Percentiles rank a stretch among this genome's conserved stretches.
Evolutionary conservation across 2,888 invertebrate genomes (phyloP).

Genomic region (Ophion obscuratus): DNA sequence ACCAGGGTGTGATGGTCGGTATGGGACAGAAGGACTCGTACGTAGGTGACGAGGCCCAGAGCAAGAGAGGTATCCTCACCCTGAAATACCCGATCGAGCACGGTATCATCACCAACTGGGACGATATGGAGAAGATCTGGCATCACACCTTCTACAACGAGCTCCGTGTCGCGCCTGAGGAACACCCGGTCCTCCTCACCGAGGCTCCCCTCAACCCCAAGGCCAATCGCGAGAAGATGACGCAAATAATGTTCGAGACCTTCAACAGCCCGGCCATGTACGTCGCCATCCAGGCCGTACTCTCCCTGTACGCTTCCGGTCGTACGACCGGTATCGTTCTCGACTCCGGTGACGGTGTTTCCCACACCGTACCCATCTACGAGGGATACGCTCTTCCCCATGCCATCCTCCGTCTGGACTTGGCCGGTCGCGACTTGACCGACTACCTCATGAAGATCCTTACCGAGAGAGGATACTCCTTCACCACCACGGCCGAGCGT

Average conservation of each 20-base stretch:
- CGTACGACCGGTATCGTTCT: constrained; percentile 98
- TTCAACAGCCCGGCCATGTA: constrained; percentile 97
- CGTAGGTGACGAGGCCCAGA: constrained; percentile 93
- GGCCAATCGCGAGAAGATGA: constrained; percentile 98
- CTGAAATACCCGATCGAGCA: constrained; percentile 97
- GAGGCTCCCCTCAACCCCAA: constrained; percentile 98
- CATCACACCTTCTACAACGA: constrained; percentile 90
- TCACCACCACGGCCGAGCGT: constrained; percentile 98
- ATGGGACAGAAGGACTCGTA: constrained; percentile 90
- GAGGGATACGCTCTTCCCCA: constrained; percentile 96
- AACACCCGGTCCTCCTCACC: constrained; percentile 95
- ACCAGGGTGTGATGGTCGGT: constrained; percentile 87
- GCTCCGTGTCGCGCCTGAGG: constrained; percentile 92
- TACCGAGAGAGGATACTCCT: constrained; percentile 97
- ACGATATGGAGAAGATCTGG: constrained; percentile 99
- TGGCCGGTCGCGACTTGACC: constrained; percentile 98
- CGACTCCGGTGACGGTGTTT: constrained; percentile 96
- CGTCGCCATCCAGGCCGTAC: constrained; percentile 96
- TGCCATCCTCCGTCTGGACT: constrained; percentile 98
- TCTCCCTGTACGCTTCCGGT: constrained; percentile 96
- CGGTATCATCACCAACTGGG: constrained; percentile 98
- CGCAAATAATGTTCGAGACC: constrained; percentile 96
- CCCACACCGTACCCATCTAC: constrained; percentile 97
- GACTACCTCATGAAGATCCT: constrained; percentile 99
- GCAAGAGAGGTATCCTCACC: constrained; percentile 93